Percentiles rank a stretch among this genome's conserved stretches.
These are phyloP conservation scores for Bellardia pandia DNA, from an alignment of 2,888 invertebrate species.

Conservation along the genomic window DNA sequence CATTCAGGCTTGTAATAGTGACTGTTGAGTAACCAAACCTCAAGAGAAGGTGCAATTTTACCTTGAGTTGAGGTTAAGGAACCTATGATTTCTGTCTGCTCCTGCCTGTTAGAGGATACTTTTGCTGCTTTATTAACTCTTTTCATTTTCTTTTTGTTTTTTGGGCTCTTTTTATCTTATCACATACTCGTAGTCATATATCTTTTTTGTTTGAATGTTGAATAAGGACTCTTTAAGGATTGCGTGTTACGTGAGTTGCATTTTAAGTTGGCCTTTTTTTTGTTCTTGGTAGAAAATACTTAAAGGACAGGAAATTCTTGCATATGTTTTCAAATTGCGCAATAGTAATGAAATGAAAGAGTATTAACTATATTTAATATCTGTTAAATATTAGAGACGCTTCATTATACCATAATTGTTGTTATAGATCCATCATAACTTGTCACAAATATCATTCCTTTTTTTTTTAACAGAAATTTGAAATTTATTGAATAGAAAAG, in stretches of 20 bases:
- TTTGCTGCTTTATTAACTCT: slow-evolving; percentile 62
- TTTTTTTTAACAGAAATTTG: not conserved
- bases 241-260: slow-evolving; percentile 72
- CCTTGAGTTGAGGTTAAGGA: slow-evolving; percentile 76
- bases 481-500: not conserved
- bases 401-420: slow-evolving; percentile 56
- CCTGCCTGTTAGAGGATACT: slow-evolving; percentile 57
- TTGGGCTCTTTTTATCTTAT: slow-evolving; percentile 40
- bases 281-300: slow-evolving; percentile 6
- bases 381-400: slow-evolving; percentile 58
- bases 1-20: slow-evolving; percentile 58
- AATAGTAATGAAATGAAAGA: slow-evolving; percentile 22
- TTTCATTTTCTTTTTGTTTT: slow-evolving; percentile 1
- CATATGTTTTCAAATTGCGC: slow-evolving; percentile 63
- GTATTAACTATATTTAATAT: slow-evolving; percentile 32
- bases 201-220: slow-evolving; percentile 33
- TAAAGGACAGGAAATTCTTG: slow-evolving; percentile 69
- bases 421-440: slow-evolving; percentile 56
- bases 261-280: slow-evolving; percentile 36
- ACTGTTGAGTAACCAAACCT: slow-evolving; percentile 56
- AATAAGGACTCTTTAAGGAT: slow-evolving; percentile 46
- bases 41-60: slow-evolving; percentile 70
- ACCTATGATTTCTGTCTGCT: slow-evolving; percentile 74
- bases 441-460: slow-evolving; percentile 26
- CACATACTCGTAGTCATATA: slow-evolving; percentile 13